Base-by-base conservation (phyloP, 37 sponge, comb jelly and placozoan genomes). In the Oopsacas minuta region DNA sequence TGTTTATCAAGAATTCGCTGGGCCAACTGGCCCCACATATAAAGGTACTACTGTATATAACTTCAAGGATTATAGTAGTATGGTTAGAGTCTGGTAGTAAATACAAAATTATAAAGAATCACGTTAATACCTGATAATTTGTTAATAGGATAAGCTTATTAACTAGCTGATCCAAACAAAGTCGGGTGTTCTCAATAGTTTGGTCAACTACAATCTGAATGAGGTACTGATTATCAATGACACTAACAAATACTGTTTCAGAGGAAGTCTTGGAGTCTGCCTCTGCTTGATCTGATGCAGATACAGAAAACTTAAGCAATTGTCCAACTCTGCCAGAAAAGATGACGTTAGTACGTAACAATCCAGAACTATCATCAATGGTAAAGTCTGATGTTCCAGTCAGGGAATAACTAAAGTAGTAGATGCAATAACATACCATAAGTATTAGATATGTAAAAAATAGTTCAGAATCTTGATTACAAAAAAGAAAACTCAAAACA, bases 281-380 rank as follows among this genome's bases (percentile, higher is more conserved):
- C 20, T 7, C 30, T 61, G 75, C 75, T 61, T 61, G 75, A 61
- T 61, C 75, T 10, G 75, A 61, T 32, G 75, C 75, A 12, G 75
- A 20, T 32, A 12, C 75, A 61, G 17, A 7, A 61, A 61, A 61
- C 5, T 3, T 10, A n/a, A 61, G 75, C 7, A 61, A 7, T 12
- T 61, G 32, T 20, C 75, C 75, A 61, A 61, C 75, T 61, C 75
- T 61, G 7, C 75, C 75, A 25, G 75, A 25, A 61, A 61, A 61
- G 5, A 61, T 61, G 22, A n/a, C 30, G 30, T 61, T 61, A 7
- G 75, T 61, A 20, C 7, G 75, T 61, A 61, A 32, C 28, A 61
- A 32, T 5, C 75, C 75, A 20, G 75, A 25, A 25, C 22, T 61
- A 5, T 61, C 75, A 61, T 61, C 22, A 61, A 61, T n/a, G 7